Percentiles rank a stretch among this genome's conserved stretches.
These are phyloP conservation scores for Conus ventricosus DNA, from an alignment of 1,140 invertebrate species.

Conservation along the genomic window DNA sequence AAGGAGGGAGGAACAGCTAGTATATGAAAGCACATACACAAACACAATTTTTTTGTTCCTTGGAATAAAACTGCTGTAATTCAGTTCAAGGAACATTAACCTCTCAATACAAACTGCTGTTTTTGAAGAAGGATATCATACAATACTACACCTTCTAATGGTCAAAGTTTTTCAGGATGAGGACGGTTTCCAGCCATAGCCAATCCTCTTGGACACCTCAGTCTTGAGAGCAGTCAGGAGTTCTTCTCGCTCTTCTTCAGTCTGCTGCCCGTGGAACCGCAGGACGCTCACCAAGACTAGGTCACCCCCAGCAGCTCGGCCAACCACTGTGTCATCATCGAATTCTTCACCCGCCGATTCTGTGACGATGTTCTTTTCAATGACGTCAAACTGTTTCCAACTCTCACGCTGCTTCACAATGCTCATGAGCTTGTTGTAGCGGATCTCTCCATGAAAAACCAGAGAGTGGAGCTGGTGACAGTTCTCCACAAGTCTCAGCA, in stretches of 20 bases:
- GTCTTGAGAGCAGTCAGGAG: conserved; percentile 19
- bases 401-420: conserved; percentile 30
- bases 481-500: conserved; percentile 32
- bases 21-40: too few relatives aligned
- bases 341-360: conserved; percentile 34
- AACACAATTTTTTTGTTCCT: too few relatives aligned
- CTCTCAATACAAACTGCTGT: too few relatives aligned
- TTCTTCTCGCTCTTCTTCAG: conserved; percentile 31
- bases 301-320: conserved; percentile 34
- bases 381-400: conserved; percentile 48
- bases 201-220: conserved; percentile 30
- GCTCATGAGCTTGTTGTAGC: conserved; percentile 30
- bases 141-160: background rate
- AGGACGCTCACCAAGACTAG: conserved; percentile 38
- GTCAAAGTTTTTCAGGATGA: background rate
- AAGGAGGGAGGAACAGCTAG: too few relatives aligned
- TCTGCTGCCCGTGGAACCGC: conserved; percentile 40
- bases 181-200: background rate
- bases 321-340: conserved; percentile 48
- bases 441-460: conserved; percentile 50
- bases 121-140: too few relatives aligned
- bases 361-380: conserved; percentile 42
- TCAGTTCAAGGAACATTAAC: too few relatives aligned
- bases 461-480: conserved; percentile 43
- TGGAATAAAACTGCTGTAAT: too few relatives aligned